Conservation (phyloP, 2,797 vertebrate genomes). For the Cyprinella venusta region DNA sequence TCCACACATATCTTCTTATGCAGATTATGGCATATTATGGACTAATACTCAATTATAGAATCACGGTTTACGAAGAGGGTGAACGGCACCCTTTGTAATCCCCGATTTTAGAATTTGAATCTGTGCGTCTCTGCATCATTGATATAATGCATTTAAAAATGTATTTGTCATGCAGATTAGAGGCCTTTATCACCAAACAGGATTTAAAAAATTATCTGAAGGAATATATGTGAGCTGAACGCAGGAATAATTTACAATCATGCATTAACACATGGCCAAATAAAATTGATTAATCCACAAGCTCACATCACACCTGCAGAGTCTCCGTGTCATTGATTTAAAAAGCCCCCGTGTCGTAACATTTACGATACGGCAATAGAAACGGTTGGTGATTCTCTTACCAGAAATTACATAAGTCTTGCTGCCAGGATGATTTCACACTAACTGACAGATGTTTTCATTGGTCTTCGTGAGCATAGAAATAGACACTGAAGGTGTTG, state of each 20-base stretch:
- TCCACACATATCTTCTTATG: slow-evolving; percentile 16
- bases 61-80: not conserved
- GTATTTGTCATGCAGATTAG: slow-evolving; percentile 64
- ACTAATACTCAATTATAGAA: slow-evolving; percentile 34
- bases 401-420: slow-evolving; percentile 48
- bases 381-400: slow-evolving; percentile 4
- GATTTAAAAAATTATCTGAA: slow-evolving; percentile 21
- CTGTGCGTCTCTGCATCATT: slow-evolving; percentile 41
- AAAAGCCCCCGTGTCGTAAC: not conserved
- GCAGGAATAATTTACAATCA: slow-evolving; percentile 16
- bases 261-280: slow-evolving; percentile 3
- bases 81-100: slow-evolving; percentile 36
- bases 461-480: slow-evolving; percentile 23
- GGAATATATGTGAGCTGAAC: slow-evolving; percentile 21
- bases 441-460: slow-evolving; percentile 60
- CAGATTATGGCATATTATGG: slow-evolving; percentile 23
- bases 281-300: slow-evolving; percentile 9
- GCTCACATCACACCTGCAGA: slow-evolving; percentile 3
- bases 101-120: slow-evolving; percentile 49
- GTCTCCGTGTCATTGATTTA: slow-evolving; percentile 9
- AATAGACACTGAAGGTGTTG: slow-evolving; percentile 2
- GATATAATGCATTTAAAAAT: slow-evolving; percentile 60
- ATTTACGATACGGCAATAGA: not conserved
- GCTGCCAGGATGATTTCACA: slow-evolving; percentile 68
- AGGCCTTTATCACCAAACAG: slow-evolving; percentile 53